Conservation (phyloP, 2,888 invertebrate species). For the Philonicus albiceps region DNA sequence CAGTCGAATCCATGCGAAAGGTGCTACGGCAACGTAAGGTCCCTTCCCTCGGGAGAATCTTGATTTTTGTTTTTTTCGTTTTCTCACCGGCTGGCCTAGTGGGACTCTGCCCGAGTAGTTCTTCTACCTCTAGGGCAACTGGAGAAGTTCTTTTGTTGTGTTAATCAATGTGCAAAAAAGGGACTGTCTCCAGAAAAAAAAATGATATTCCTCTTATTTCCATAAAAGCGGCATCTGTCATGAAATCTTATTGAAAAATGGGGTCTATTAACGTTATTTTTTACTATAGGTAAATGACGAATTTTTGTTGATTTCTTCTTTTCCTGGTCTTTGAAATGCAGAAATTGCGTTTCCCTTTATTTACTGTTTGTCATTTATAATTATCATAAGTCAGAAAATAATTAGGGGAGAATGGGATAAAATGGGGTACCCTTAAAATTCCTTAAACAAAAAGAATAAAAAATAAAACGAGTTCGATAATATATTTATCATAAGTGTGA, state of each 20-base stretch:
- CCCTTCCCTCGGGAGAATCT: neutral
- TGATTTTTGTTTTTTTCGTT: neutral
- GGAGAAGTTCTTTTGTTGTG: conserved; percentile 38
- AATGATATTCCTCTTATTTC: conserved; percentile 35
- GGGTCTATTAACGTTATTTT: conserved; percentile 34
- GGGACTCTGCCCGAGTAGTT: neutral
- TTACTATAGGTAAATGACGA: neutral
- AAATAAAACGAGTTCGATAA: no score
- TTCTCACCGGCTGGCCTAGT: neutral
- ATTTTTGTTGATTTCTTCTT: neutral
- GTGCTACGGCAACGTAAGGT: neutral
- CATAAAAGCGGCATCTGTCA: conserved; percentile 46
- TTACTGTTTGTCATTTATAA: neutral
- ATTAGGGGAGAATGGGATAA: no score
- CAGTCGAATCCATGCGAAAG: neutral
- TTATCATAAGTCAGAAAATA: no score
- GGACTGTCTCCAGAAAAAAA: neutral
- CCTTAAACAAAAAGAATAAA: no score
- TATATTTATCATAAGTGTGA: no score
- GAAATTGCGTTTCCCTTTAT: neutral
- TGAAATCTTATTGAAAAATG: conserved; percentile 43
- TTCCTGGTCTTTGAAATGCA: neutral
- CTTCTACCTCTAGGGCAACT: neutral
- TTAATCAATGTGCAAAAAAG: conserved; percentile 39
- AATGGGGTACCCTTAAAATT: no score